Percentiles rank a stretch among this genome's conserved stretches.
Conservation (phyloP, 2,888 invertebrate genomes). For the Aquatica leii region DNA sequence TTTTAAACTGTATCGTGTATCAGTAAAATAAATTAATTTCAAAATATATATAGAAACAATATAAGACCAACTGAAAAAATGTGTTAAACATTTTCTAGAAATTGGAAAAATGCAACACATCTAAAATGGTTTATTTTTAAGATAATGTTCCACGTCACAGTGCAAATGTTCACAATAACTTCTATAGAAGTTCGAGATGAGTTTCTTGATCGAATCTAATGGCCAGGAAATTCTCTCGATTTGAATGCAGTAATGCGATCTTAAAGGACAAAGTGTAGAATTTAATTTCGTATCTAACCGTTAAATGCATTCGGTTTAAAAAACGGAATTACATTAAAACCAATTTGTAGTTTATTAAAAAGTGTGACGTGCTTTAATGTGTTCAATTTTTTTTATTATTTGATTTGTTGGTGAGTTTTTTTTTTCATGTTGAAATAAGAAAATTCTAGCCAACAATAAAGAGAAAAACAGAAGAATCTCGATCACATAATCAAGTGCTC, state of each 20-base stretch:
- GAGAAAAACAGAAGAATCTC: background rate
- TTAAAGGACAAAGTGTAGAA: conserved; percentile 8
- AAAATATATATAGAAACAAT: too few relatives aligned
- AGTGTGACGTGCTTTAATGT: too few relatives aligned
- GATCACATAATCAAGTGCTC: conserved; percentile 1
- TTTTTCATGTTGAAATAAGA: too few relatives aligned
- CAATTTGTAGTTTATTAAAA: too few relatives aligned
- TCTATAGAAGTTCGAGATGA: conserved; percentile 5
- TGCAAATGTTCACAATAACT: conserved; percentile 13
- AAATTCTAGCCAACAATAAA: too few relatives aligned
- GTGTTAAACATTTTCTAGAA: background rate
- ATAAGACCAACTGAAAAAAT: too few relatives aligned
- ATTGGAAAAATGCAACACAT: conserved; percentile 6
- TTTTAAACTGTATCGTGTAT: too few relatives aligned
- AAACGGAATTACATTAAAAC: too few relatives aligned
- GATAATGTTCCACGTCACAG: conserved; percentile 11
- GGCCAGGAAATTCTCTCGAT: conserved; percentile 12
- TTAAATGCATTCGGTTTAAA: too few relatives aligned
- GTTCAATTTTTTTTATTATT: too few relatives aligned
- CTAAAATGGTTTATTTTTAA: conserved; percentile 7
- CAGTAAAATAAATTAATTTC: too few relatives aligned
- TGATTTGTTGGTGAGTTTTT: too few relatives aligned
- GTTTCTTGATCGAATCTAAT: conserved; percentile 10
- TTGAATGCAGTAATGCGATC: conserved; percentile 10
- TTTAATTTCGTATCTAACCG: conserved; percentile 3